A percentile compares a stretch with the other conserved stretches of the same genome.
Evolutionary conservation across 2,888 invertebrate species (phyloP).

Genomic region (Argyresthia goedartella): DNA sequence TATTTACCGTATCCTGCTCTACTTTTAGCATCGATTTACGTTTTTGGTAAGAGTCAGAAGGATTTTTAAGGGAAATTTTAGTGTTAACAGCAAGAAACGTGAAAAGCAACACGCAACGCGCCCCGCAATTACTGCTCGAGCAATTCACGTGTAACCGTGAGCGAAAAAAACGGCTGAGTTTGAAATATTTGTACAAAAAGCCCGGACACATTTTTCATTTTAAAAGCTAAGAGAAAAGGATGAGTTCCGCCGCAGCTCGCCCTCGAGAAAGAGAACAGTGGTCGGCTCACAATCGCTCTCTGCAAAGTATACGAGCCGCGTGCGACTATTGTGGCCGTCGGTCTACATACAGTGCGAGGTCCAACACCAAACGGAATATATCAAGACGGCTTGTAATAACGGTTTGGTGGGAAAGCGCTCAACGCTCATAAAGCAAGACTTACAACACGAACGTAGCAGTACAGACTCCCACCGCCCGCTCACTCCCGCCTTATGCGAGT

Average conservation of each 20-base stretch:
- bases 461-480: not conserved
- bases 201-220: constrained; percentile 15
- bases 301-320: constrained; percentile 2
- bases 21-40: no score
- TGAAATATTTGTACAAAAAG: constrained; percentile 19
- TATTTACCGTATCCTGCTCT: no score
- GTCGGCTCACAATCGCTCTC: constrained; percentile 3
- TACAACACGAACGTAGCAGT: not conserved
- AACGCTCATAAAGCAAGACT: constrained; percentile 5
- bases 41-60: no score
- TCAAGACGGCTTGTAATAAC: constrained; percentile 17
- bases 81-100: no score
- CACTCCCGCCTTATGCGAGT: not conserved
- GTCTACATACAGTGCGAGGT: not conserved
- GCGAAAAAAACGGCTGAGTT: constrained; percentile 12
- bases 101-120: no score
- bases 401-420: constrained; percentile 10
- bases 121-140: constrained; percentile 9
- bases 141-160: constrained; percentile 7
- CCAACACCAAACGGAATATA: constrained; percentile 9
- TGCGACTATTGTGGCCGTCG: constrained; percentile 5
- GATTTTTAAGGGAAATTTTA: no score
- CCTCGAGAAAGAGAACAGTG: constrained; percentile 2
- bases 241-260: constrained; percentile 5
- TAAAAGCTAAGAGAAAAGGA: constrained; percentile 13